A percentile compares a stretch with the other conserved stretches of the same genome.
These are phyloP conservation scores for Crypturellus undulatus DNA, from an alignment of 2,113 vertebrate genomes.

Conservation along the genomic window DNA sequence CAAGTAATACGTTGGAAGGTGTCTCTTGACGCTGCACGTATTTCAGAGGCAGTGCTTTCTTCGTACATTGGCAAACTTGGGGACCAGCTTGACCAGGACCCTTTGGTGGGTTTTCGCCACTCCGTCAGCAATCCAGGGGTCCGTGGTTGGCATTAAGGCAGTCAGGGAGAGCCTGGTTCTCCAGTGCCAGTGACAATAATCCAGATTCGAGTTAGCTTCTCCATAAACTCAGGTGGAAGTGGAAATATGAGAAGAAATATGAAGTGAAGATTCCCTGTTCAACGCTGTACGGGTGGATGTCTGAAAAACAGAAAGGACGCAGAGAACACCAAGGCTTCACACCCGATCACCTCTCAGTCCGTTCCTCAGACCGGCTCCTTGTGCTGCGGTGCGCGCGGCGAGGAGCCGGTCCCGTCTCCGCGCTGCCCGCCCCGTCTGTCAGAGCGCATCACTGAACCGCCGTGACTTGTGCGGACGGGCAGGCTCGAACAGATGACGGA, in stretches of 20 bases:
- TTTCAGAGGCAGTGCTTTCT: background rate
- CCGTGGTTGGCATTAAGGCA: background rate
- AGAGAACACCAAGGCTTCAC: background rate
- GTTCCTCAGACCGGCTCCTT: background rate
- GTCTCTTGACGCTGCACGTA: slow-evolving; percentile 7
- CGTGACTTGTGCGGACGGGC: slow-evolving; percentile 39
- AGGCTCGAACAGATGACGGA: slow-evolving; percentile 48
- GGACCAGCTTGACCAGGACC: background rate
- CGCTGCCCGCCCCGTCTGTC: slow-evolving; percentile 32
- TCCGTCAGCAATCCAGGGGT: background rate
- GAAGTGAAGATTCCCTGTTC: too few species aligned
- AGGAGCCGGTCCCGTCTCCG: slow-evolving; percentile 12
- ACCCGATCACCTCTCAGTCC: background rate
- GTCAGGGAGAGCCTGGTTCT: background rate
- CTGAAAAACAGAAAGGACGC: background rate
- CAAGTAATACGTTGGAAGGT: background rate
- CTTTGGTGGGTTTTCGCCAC: background rate
- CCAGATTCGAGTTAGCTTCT: background rate
- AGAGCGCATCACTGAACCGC: background rate
- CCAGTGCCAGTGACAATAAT: background rate
- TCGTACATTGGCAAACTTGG: rapidly evolving
- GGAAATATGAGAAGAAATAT: too few species aligned
- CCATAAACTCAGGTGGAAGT: background rate
- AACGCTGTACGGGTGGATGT: background rate
- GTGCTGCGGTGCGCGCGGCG: background rate